These are phyloP conservation scores for Apostichopus californicus DNA, from an alignment of 35 echinoderm and acorn worm genomes.

Conservation along the genomic window DNA sequence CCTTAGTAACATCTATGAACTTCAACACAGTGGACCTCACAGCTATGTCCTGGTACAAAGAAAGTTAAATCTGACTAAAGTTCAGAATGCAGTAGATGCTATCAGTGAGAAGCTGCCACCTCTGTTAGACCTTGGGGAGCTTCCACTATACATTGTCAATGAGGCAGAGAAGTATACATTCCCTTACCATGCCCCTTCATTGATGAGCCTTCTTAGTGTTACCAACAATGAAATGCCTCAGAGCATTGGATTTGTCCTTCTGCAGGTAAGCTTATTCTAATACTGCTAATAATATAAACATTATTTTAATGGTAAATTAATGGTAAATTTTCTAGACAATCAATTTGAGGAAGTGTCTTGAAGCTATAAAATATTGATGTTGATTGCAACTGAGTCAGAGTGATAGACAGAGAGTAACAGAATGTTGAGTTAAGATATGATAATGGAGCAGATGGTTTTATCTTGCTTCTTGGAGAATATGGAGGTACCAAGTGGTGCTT, in stretches of 20 bases:
- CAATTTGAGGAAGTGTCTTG: too few species aligned
- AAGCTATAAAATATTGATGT: too few species aligned
- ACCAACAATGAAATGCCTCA: slow-evolving; percentile 90
- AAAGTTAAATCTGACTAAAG: slow-evolving; percentile 77
- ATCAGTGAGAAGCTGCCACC: slow-evolving; percentile 77
- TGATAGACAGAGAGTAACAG: too few species aligned
- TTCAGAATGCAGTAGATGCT: slow-evolving; percentile 70
- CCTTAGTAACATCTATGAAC: slow-evolving; percentile 88
- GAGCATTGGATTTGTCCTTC: slow-evolving; percentile 86
- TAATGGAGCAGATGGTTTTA: too few species aligned
- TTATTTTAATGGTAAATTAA: too few species aligned
- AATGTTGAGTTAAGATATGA: too few species aligned
- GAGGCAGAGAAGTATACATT: slow-evolving; percentile 89
- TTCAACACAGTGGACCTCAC: slow-evolving; percentile 73
- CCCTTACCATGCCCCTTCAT: slow-evolving; percentile 93
- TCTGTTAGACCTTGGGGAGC: slow-evolving; percentile 79
- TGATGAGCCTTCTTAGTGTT: slow-evolving; percentile 87
- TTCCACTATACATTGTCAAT: slow-evolving; percentile 87
- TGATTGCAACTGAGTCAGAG: too few species aligned
- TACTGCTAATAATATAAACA: neutral
- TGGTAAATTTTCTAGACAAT: too few species aligned
- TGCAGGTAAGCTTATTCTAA: slow-evolving; percentile 67
- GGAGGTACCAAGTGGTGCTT: too few species aligned
- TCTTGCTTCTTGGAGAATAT: too few species aligned
- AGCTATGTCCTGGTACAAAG: neutral